A percentile compares a stretch with the other conserved stretches of the same genome.
phyloP scores from a whole-genome alignment of 2,888 invertebrate genomes.

The Tortricodes alternella region DNA sequence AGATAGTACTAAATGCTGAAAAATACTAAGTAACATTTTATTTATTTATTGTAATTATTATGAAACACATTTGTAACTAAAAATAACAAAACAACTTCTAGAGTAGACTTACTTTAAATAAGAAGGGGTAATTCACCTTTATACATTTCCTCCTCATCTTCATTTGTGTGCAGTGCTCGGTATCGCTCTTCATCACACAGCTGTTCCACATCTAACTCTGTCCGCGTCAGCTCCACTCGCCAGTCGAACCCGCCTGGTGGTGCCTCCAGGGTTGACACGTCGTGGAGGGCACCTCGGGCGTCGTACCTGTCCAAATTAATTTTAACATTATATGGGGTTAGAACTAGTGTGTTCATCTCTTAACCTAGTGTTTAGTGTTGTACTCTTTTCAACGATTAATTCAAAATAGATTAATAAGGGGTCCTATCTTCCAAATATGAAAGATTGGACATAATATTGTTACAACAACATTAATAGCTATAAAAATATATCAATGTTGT shows the following conservation, averaged over 20 bases:
- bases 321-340: neutral
- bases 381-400: no score
- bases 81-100: no score
- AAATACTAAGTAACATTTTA: no score
- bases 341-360: neutral
- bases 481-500: neutral
- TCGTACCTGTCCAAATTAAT: conserved; percentile 89
- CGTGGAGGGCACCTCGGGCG: conserved; percentile 95
- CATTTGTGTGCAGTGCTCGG: conserved; percentile 92
- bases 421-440: no score
- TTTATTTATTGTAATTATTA: no score
- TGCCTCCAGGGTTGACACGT: conserved; percentile 91
- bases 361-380: neutral
- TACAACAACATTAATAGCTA: neutral
- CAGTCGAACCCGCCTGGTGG: conserved; percentile 87
- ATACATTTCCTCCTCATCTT: conserved; percentile 94
- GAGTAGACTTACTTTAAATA: no score
- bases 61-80: no score
- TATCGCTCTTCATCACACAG: conserved; percentile 98
- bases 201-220: conserved; percentile 92
- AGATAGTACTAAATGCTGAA: no score
- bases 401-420: no score
- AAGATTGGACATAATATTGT: no score
- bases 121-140: conserved; percentile 90
- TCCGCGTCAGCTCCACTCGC: conserved; percentile 85